These are phyloP conservation scores for Temnopleurus reevesii DNA, from an alignment of 53 echinoderm and acorn worm species.

Conservation along the genomic window DNA sequence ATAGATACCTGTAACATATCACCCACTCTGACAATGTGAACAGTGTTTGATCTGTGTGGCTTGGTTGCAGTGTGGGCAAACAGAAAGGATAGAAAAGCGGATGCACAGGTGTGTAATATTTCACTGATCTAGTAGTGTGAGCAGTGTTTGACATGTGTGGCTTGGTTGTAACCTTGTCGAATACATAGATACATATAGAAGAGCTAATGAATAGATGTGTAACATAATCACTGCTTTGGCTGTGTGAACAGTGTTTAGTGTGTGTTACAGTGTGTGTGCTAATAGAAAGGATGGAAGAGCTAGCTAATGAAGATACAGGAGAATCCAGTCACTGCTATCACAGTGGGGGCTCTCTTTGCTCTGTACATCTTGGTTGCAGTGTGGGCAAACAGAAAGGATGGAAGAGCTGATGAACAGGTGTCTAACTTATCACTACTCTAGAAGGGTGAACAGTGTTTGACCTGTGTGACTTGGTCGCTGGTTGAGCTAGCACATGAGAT, in stretches of 20 bases:
- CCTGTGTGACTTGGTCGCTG: background rate
- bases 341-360: conserved; percentile 56
- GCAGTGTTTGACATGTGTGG: background rate
- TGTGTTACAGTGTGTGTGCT: too few relatives aligned
- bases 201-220: too few relatives aligned
- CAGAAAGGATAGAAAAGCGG: conserved; percentile 65
- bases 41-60: conserved; percentile 63
- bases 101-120: conserved; percentile 66
- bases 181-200: too few relatives aligned
- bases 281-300: conserved; percentile 66
- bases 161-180: too few relatives aligned
- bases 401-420: conserved; percentile 69
- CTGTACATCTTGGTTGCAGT: conserved; percentile 67
- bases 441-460: too few relatives aligned
- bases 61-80: conserved; percentile 83
- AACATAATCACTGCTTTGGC: too few relatives aligned
- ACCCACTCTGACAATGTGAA: too few relatives aligned
- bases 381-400: conserved; percentile 79
- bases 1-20: too few relatives aligned
- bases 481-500: conserved; percentile 70
- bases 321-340: conserved; percentile 73
- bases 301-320: conserved; percentile 70
- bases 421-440: too few relatives aligned
- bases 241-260: too few relatives aligned
- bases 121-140: too few relatives aligned